Evolutionary conservation across 2,888 invertebrate genomes (phyloP).

Genomic region (Neria commutata): DNA sequence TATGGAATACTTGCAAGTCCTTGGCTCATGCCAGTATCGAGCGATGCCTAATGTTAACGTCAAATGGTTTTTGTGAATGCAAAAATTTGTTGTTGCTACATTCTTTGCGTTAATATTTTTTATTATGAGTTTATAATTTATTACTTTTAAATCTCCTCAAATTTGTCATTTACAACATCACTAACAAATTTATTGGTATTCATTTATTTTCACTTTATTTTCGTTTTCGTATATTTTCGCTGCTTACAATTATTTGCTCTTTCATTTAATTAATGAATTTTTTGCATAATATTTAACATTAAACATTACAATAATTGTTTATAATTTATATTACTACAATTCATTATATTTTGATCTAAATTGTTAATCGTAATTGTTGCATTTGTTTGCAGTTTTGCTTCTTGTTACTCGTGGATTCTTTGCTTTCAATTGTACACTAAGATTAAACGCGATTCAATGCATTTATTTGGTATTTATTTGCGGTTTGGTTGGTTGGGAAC

Average conservation of each 20-base stretch:
- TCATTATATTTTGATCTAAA: conserved; percentile 32
- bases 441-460: conserved; percentile 6
- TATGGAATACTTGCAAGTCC: too few relatives aligned
- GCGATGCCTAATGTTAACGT: too few relatives aligned
- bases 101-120: too few relatives aligned
- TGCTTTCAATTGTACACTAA: conserved; percentile 2
- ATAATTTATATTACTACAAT: too few relatives aligned
- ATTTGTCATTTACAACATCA: conserved; percentile 13
- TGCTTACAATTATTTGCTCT: conserved; percentile 9
- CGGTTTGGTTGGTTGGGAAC: too few relatives aligned
- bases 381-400: neutral
- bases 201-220: conserved; percentile 6
- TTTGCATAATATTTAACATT: conserved; percentile 37
- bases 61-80: too few relatives aligned
- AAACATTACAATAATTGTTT: too few relatives aligned
- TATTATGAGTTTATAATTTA: conserved; percentile 2
- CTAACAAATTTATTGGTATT: conserved; percentile 17
- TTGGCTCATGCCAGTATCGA: too few relatives aligned
- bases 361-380: conserved; percentile 33
- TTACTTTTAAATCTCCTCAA: neutral
- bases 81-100: too few relatives aligned
- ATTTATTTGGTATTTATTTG: conserved; percentile 8
- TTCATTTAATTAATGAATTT: neutral
- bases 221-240: conserved; percentile 31
- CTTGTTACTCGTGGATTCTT: neutral